Percentiles rank a stretch among this genome's conserved stretches.
Conservation (phyloP, 2,888 invertebrate genomes). For the Loripinus fragilis region DNA sequence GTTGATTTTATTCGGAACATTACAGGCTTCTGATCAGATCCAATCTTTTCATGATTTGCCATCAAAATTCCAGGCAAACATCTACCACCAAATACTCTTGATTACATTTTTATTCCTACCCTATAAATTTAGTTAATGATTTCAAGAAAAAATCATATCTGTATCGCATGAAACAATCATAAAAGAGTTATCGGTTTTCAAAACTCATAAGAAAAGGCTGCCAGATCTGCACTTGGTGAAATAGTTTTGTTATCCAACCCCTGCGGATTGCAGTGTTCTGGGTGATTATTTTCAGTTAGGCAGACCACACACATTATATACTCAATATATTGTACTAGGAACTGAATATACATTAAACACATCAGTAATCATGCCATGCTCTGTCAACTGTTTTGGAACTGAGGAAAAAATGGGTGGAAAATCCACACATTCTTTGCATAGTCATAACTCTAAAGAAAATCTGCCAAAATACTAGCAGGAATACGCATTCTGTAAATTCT, state of each 20-base stretch:
- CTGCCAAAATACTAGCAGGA: too few relatives aligned
- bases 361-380: not conserved
- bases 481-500: too few relatives aligned
- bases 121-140: not conserved
- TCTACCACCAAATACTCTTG: not conserved
- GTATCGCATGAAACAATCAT: conserved; percentile 13
- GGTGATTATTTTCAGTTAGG: not conserved
- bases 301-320: conserved; percentile 11
- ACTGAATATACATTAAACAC: conserved; percentile 15
- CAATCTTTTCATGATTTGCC: not conserved
- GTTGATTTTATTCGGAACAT: too few relatives aligned
- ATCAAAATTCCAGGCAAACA: not conserved
- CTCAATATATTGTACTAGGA: conserved; percentile 1
- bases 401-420: not conserved
- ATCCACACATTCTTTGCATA: too few relatives aligned
- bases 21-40: too few relatives aligned
- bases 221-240: conserved; percentile 6
- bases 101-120: not conserved
- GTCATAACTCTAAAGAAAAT: not conserved
- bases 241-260: conserved; percentile 5
- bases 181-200: conserved; percentile 10
- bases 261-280: conserved; percentile 5
- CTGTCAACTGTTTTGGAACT: not conserved
- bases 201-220: not conserved
- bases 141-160: not conserved